These are phyloP conservation scores for Helicoverpa zea DNA, from an alignment of 1,140 invertebrate genomes.

Conservation along the genomic window DNA sequence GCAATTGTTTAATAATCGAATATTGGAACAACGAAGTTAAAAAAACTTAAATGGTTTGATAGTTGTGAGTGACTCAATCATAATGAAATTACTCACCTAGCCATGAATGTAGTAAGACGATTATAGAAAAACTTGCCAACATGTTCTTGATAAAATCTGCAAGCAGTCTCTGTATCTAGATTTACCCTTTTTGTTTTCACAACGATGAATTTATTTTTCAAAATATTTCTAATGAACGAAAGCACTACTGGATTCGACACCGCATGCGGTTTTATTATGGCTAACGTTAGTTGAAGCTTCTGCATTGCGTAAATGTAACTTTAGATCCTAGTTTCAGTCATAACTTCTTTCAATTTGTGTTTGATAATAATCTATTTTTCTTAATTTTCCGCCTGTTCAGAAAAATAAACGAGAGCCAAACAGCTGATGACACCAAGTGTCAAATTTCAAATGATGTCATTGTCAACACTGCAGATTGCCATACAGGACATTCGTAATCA, in stretches of 20 bases:
- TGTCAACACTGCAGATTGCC: too few relatives aligned
- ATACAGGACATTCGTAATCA: too few relatives aligned
- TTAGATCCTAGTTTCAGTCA: conserved; percentile 35
- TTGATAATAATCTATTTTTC: not conserved
- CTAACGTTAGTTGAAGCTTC: conserved; percentile 88
- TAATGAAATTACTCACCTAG: conserved; percentile 87
- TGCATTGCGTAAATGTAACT: conserved; percentile 60
- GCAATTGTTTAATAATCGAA: too few relatives aligned
- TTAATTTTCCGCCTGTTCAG: not conserved
- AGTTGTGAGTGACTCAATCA: not conserved
- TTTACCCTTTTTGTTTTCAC: conserved; percentile 90
- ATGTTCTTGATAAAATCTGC: conserved; percentile 95
- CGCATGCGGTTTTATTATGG: conserved; percentile 92
- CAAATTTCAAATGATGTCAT: too few relatives aligned
- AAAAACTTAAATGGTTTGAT: not conserved
- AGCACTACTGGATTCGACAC: conserved; percentile 90
- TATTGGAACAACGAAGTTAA: too few relatives aligned
- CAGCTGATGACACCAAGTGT: too few relatives aligned
- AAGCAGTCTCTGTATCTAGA: conserved; percentile 89
- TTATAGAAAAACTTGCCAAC: conserved; percentile 95
- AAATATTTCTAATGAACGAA: conserved; percentile 89
- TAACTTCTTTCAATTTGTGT: conserved; percentile 21
- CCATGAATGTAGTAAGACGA: conserved; percentile 94
- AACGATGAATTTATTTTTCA: conserved; percentile 92
- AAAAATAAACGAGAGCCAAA: not conserved